Evolutionary conservation across 2,888 invertebrate species (phyloP).

Genomic region (Lingula anatina): DNA sequence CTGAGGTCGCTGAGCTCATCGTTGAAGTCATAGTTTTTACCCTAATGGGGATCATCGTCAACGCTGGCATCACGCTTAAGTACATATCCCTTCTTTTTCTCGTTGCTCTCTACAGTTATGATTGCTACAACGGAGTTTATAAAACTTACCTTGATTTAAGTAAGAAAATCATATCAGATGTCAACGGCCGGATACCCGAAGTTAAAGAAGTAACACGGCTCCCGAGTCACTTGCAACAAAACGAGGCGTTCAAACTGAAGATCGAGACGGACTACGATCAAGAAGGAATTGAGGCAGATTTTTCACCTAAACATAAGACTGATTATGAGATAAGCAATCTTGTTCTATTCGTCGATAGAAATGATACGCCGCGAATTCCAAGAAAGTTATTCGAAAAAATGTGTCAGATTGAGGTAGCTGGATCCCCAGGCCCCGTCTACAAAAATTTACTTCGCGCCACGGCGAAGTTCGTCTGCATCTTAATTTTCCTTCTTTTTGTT

Average conservation of each 20-base stretch:
- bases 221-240: conserved; percentile 36
- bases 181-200: conserved; percentile 40
- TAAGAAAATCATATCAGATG: conserved; percentile 38
- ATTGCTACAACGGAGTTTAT: conserved; percentile 48
- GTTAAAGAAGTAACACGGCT: conserved; percentile 36
- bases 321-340: conserved; percentile 45
- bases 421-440: conserved; percentile 46
- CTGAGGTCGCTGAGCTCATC: conserved; percentile 37
- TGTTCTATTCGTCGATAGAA: conserved; percentile 42
- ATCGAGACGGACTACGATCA: conserved; percentile 31
- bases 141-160: conserved; percentile 47
- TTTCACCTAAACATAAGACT: conserved; percentile 27
- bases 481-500: conserved; percentile 43
- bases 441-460: conserved; percentile 39
- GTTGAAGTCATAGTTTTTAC: conserved; percentile 44
- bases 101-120: conserved; percentile 45
- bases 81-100: conserved; percentile 44
- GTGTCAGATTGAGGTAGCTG: conserved; percentile 40
- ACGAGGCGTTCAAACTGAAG: conserved; percentile 40
- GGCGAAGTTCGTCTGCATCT: conserved; percentile 41
- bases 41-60: conserved; percentile 47
- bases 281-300: conserved; percentile 26
- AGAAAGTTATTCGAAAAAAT: conserved; percentile 36
- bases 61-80: conserved; percentile 37
- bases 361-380: conserved; percentile 44